Conservation (phyloP, 2,888 invertebrate genomes). For the Diaperis boleti region DNA sequence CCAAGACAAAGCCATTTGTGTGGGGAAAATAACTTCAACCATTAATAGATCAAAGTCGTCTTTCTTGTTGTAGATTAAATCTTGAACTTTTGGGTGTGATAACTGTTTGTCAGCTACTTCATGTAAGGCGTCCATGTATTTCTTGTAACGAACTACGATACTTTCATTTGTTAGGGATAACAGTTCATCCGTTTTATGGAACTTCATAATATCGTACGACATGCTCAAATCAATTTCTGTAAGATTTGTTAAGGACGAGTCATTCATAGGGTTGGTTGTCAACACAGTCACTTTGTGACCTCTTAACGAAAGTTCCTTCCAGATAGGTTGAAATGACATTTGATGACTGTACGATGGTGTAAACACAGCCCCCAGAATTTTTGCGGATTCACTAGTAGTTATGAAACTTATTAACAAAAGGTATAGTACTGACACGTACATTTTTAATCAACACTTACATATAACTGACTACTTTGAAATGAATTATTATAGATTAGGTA, state of each 20-base stretch:
- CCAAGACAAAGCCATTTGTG: constrained; percentile 56
- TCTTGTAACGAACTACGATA: constrained; percentile 40
- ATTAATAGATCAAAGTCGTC: constrained; percentile 60
- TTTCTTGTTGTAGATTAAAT: constrained; percentile 55
- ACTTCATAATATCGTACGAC: constrained; percentile 55
- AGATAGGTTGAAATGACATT: constrained; percentile 52
- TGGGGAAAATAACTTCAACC: constrained; percentile 56
- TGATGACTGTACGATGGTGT: constrained; percentile 57
- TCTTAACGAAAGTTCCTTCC: constrained; percentile 52
- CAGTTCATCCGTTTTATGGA: constrained; percentile 44
- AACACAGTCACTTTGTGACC: constrained; percentile 61
- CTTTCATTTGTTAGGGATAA: constrained; percentile 36
- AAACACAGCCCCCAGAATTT: constrained; percentile 53
- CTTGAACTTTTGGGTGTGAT: constrained; percentile 54
- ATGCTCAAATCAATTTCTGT: constrained; percentile 49
- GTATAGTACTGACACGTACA: no score
- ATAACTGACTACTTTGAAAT: no score
- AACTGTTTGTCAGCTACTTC: constrained; percentile 47
- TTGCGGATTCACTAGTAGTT: constrained; percentile 41
- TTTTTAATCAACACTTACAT: no score
- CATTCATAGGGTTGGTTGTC: constrained; percentile 55
- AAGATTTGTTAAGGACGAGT: constrained; percentile 45
- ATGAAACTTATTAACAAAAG: not conserved
- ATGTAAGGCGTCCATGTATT: constrained; percentile 40
- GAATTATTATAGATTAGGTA: no score